phyloP scores from a whole-genome alignment of 2,888 invertebrate genomes.

The Caenorhabditis sp. region DNA sequence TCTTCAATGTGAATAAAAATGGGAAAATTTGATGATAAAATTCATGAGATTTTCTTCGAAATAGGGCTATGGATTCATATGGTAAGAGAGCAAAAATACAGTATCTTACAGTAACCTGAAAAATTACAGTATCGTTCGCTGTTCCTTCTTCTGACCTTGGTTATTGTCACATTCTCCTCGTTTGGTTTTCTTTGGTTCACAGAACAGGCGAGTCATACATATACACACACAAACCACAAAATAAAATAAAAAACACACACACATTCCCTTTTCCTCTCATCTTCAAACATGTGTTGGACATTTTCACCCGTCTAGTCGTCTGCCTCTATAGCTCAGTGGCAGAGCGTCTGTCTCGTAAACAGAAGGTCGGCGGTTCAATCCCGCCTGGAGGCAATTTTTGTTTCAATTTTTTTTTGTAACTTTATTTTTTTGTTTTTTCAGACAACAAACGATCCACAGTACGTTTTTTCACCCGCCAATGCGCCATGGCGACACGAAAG shows the following conservation, averaged over 20 bases:
- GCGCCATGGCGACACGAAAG: constrained; percentile 68
- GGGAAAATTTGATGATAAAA: constrained; percentile 34
- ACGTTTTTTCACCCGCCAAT: constrained; percentile 68
- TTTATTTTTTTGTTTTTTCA: constrained; percentile 19
- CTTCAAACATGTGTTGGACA: not conserved
- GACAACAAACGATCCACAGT: constrained; percentile 70
- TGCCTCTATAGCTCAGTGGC: constrained; percentile 57
- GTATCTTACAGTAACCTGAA: not conserved
- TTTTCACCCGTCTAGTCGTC: not conserved
- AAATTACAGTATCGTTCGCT: constrained; percentile 46
- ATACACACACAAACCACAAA: not conserved
- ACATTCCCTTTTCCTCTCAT: not conserved
- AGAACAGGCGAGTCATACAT: constrained; percentile 53
- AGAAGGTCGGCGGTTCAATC: constrained; percentile 59
- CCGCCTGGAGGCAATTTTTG: constrained; percentile 40
- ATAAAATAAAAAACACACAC: not conserved
- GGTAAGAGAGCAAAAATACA: constrained; percentile 5
- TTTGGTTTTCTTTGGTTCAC: constrained; percentile 65
- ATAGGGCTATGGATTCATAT: constrained; percentile 60
- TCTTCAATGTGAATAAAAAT: constrained; percentile 17
- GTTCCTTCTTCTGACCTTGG: constrained; percentile 56
- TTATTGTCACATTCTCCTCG: constrained; percentile 56
- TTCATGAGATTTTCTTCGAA: constrained; percentile 52
- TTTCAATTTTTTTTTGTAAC: not conserved
- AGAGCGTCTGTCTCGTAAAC: constrained; percentile 64